Percentiles rank a stretch among this genome's conserved stretches.
Conservation (phyloP, 2,113 vertebrate species). For the Alethe diademata region DNA sequence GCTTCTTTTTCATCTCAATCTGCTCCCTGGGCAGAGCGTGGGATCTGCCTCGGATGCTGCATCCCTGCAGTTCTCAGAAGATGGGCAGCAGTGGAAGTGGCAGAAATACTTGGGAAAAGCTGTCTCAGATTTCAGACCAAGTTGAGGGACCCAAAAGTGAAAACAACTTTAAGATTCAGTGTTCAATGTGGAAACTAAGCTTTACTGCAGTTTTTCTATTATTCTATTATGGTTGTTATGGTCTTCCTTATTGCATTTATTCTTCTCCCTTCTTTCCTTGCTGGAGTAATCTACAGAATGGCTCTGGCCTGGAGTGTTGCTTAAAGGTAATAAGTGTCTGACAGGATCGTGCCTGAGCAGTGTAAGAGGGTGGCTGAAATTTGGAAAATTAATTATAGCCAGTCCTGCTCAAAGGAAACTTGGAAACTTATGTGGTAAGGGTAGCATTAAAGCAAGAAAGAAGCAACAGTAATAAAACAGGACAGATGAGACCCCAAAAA, state of each 20-base stretch:
- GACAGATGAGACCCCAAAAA: neutral
- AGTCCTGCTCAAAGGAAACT: neutral
- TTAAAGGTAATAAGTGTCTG: neutral
- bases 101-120: neutral
- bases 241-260: neutral
- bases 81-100: neutral
- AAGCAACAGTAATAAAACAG: neutral
- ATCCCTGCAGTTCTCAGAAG: neutral
- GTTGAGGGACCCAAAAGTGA: neutral
- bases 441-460: neutral
- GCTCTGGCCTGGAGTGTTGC: neutral
- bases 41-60: neutral
- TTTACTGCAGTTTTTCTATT: neutral
- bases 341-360: neutral
- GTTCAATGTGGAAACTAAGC: neutral
- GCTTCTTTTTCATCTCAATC: neutral
- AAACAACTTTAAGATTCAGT: neutral
- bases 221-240: neutral
- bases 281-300: neutral
- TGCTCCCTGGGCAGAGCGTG: neutral
- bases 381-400: neutral
- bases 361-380: neutral
- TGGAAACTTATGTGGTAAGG: neutral
- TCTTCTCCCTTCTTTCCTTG: neutral
- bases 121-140: neutral